Conservation (phyloP, 2,113 vertebrate species). For the Indri indri region DNA sequence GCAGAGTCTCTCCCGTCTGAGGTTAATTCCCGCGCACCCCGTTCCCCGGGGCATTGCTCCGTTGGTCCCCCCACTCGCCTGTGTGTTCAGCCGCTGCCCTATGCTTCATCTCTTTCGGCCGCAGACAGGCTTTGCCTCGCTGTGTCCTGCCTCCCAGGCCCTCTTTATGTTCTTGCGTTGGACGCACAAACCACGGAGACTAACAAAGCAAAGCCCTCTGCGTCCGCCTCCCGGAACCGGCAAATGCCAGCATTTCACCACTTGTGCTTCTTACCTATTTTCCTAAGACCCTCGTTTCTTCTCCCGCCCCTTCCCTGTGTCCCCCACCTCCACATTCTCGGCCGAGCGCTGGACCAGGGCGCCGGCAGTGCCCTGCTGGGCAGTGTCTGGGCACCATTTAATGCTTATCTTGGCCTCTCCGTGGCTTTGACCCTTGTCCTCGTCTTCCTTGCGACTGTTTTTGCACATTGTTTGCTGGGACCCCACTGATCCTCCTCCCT, state of each 20-base stretch:
- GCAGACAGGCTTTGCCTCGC: background rate
- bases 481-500: too few species aligned
- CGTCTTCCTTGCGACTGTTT: background rate
- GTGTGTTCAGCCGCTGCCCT: background rate
- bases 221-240: background rate
- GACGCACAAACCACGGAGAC: background rate
- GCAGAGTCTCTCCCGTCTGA: background rate
- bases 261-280: background rate
- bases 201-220: background rate
- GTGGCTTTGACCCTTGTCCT: background rate
- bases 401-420: background rate
- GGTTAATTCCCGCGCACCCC: background rate
- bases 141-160: background rate
- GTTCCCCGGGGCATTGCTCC: background rate
- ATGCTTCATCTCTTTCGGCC: background rate
- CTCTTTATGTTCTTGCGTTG: background rate
- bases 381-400: background rate
- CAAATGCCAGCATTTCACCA: background rate
- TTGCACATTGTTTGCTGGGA: background rate
- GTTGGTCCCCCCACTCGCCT: background rate
- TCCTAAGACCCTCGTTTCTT: background rate
- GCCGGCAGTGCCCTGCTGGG: background rate
- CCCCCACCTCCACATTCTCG: rapidly evolving
- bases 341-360: background rate
- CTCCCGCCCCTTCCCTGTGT: too few species aligned